A percentile compares a stretch with the other conserved stretches of the same genome.
phyloP scores from a whole-genome alignment of 2,113 vertebrate species.

The Hippoglossus stenolepis region DNA sequence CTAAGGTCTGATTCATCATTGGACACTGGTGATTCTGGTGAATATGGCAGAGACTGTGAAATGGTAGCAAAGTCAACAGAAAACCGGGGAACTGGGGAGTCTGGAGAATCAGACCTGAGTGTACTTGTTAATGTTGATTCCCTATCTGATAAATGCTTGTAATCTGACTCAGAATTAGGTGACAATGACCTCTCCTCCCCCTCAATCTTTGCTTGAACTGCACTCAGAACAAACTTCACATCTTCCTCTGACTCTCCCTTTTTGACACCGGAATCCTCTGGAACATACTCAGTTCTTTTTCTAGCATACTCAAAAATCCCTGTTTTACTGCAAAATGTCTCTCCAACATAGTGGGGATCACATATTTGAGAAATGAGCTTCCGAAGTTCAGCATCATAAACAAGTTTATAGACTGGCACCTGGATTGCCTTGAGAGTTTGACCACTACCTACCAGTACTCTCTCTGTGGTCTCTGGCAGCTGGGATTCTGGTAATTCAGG shows the following conservation, averaged over 20 bases:
- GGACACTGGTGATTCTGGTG: conserved; percentile 2
- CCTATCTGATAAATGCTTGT: conserved; percentile 13
- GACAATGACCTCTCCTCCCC: conserved; percentile 4
- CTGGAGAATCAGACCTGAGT: conserved; percentile 20
- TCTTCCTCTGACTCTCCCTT: not conserved
- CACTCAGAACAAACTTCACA: not conserved
- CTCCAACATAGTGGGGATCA: conserved; percentile 77
- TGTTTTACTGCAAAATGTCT: conserved; percentile 61
- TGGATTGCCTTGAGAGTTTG: conserved; percentile 21
- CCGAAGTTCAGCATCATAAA: conserved; percentile 63
- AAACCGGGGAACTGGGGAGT: conserved; percentile 33
- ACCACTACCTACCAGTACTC: not conserved
- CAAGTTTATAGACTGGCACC: conserved; percentile 53
- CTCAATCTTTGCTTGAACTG: not conserved
- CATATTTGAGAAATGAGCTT: conserved; percentile 74
- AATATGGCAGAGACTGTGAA: conserved; percentile 5
- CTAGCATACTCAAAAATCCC: conserved; percentile 58
- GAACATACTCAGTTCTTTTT: conserved; percentile 46
- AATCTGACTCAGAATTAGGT: conserved; percentile 18
- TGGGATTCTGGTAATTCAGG: conserved; percentile 37
- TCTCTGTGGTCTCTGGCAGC: conserved; percentile 13
- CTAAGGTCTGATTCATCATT: not conserved
- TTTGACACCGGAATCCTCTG: conserved; percentile 8
- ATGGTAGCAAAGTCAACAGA: not conserved
- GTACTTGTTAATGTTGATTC: not conserved